phyloP scores from a whole-genome alignment of 2,113 vertebrate genomes.

The Mugil cephalus region DNA sequence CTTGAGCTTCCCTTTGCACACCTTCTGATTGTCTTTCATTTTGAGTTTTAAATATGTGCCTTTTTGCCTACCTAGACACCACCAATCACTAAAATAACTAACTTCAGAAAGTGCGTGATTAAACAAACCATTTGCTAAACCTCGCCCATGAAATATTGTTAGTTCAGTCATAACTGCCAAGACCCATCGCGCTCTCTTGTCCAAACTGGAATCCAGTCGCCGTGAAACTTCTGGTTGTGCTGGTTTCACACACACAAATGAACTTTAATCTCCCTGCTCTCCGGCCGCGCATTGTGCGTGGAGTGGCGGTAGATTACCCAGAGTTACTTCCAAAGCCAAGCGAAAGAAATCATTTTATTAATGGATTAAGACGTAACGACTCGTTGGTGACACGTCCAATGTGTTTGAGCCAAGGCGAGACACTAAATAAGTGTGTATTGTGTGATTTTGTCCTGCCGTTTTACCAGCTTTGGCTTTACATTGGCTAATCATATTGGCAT shows the following conservation, averaged over 20 bases:
- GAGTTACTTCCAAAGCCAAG: neutral
- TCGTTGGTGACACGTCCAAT: neutral
- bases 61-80: neutral
- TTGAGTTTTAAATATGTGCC: constrained; percentile 2
- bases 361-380: no score
- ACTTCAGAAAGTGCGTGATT: neutral
- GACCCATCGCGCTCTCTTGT: neutral
- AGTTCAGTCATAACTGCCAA: neutral
- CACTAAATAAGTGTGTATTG: neutral
- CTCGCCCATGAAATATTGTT: neutral
- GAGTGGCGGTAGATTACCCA: neutral
- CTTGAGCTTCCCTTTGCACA: neutral
- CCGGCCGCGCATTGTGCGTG: neutral
- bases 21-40: constrained; percentile 22
- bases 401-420: neutral
- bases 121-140: neutral
- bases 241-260: constrained; percentile 22
- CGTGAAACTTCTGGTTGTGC: constrained; percentile 31
- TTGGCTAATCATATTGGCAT: neutral
- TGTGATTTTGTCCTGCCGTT: no score
- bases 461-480: neutral
- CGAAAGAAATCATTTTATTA: neutral
- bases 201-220: constrained; percentile 11
- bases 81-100: constrained; percentile 6
- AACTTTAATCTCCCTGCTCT: constrained; percentile 33